Conservation (phyloP, 2,113 vertebrate genomes). For the Pagrus major region DNA sequence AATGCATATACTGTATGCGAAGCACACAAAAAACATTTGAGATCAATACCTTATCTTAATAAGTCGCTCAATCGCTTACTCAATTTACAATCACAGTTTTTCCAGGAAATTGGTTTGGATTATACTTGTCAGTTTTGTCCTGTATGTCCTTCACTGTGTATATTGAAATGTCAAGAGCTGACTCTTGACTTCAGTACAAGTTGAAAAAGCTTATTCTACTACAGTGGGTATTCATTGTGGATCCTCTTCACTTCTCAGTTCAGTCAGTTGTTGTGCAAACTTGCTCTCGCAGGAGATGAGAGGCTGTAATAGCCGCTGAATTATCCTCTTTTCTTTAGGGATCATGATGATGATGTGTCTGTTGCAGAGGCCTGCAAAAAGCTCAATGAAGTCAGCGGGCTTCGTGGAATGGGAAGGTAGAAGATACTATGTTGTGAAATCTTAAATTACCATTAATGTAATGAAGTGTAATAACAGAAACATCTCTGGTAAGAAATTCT, state of each 20-base stretch:
- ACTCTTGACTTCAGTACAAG: not conserved
- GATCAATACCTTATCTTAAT: not conserved
- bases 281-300: not conserved
- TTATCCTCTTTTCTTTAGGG: slow-evolving; percentile 78
- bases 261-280: not conserved
- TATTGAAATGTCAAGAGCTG: not conserved
- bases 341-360: slow-evolving; percentile 92
- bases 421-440: not conserved
- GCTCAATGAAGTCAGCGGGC: slow-evolving; percentile 91
- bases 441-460: not conserved
- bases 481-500: not conserved
- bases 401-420: slow-evolving; percentile 93
- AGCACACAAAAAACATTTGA: not conserved
- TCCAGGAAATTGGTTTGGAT: not conserved
- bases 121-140: not conserved
- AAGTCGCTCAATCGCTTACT: too few relatives aligned
- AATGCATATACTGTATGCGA: not conserved
- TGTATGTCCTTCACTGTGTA: not conserved
- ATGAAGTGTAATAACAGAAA: not conserved
- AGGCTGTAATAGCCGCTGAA: not conserved
- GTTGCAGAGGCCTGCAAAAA: slow-evolving; percentile 92
- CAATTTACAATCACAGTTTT: too few relatives aligned
- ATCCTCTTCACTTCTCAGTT: not conserved
- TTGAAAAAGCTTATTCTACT: not conserved
- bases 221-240: not conserved